Percentiles rank a stretch among this genome's conserved stretches.
phyloP scores from a whole-genome alignment of 2,113 vertebrate genomes.

The Sinocyclocheilus maitianheensis region DNA sequence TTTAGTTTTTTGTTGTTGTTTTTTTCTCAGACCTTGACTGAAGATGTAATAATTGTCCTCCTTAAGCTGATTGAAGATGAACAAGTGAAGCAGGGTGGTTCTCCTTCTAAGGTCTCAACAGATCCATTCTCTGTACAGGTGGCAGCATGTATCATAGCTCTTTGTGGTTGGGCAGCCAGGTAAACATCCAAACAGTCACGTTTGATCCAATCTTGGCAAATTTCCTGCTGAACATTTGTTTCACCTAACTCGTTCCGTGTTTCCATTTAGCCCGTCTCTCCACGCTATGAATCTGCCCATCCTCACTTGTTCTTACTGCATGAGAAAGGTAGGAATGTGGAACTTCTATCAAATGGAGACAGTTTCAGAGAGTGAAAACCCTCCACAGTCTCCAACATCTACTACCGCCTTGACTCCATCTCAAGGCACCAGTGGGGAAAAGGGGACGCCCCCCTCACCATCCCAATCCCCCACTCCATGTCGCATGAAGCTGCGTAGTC shows the following conservation, averaged over 20 bases:
- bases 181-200: conserved; percentile 53
- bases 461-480: conserved; percentile 77
- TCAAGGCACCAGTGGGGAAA: conserved; percentile 71
- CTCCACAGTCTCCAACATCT: conserved; percentile 36
- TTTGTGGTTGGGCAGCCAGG: conserved; percentile 92
- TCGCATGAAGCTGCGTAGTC: conserved; percentile 90
- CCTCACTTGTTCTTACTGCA: conserved; percentile 87
- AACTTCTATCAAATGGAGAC: conserved; percentile 88
- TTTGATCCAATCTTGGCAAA: not conserved
- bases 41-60: conserved; percentile 83
- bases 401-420: conserved; percentile 12
- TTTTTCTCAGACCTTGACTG: conserved; percentile 79
- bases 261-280: conserved; percentile 68
- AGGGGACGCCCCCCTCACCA: conserved; percentile 61
- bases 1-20: not conserved
- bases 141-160: conserved; percentile 86
- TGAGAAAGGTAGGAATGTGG: conserved; percentile 92
- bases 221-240: not conserved
- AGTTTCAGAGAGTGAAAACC: conserved; percentile 62
- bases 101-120: conserved; percentile 54
- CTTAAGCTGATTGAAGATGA: conserved; percentile 86
- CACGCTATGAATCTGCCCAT: conserved; percentile 78
- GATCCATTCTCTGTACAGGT: conserved; percentile 83
- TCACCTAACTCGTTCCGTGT: not conserved
- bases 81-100: conserved; percentile 69